These are phyloP conservation scores for Boloria euphrosyne DNA, from an alignment of 2,888 invertebrate genomes.

Conservation along the genomic window DNA sequence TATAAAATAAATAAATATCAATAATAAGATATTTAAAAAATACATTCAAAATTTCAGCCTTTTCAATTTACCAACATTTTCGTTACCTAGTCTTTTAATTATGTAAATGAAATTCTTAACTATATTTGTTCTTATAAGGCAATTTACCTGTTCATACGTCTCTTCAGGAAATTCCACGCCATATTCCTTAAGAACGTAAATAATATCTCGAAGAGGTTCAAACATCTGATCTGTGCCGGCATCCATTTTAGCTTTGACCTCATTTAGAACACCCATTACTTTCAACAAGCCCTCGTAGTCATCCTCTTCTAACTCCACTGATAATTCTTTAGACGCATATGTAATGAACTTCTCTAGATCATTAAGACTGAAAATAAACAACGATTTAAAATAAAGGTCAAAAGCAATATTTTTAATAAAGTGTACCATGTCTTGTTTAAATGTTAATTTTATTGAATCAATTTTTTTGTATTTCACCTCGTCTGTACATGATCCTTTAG, in stretches of 20 bases:
- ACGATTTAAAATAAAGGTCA: background rate
- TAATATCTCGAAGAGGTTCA: conserved; percentile 92
- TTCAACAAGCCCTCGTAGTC: conserved; percentile 92
- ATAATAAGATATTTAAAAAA: too few species aligned
- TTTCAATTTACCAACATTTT: too few species aligned
- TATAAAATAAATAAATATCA: too few species aligned
- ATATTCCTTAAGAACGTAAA: conserved; percentile 91
- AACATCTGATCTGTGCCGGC: conserved; percentile 92
- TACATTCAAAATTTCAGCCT: too few species aligned
- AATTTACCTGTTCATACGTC: conserved; percentile 85
- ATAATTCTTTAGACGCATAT: conserved; percentile 87
- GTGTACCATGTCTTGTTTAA: too few species aligned
- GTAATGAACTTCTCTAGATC: conserved; percentile 90
- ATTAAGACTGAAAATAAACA: conserved; percentile 80
- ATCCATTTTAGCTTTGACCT: conserved; percentile 87
- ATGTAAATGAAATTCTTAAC: too few species aligned
- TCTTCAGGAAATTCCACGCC: conserved; percentile 94
- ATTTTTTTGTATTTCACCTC: conserved; percentile 68
- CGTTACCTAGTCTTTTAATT: too few species aligned
- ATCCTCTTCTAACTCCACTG: conserved; percentile 88
- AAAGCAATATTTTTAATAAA: too few species aligned
- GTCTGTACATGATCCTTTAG: conserved; percentile 90
- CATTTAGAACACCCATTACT: conserved; percentile 92
- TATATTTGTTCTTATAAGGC: too few species aligned
- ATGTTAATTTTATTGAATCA: too few species aligned